A percentile compares a stretch with the other conserved stretches of the same genome.
Evolutionary conservation across 2,888 invertebrate species (phyloP).

Genomic region (Cantharis flavilabris): DNA sequence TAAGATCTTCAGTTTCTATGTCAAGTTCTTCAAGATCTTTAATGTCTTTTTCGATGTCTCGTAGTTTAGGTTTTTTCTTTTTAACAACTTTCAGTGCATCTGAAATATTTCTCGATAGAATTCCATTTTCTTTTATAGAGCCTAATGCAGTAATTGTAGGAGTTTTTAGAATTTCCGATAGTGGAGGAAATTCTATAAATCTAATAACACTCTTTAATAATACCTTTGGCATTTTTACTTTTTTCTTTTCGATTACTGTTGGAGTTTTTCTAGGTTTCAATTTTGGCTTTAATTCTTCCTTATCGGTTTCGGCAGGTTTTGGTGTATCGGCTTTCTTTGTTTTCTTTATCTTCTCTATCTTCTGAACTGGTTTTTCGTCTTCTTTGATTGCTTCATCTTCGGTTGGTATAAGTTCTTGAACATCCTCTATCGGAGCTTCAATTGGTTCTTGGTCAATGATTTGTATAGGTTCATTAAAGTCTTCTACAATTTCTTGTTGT

Average conservation of each 20-base stretch:
- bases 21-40: constrained; percentile 46
- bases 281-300: constrained; percentile 44
- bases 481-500: not conserved
- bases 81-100: constrained; percentile 70
- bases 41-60: constrained; percentile 46
- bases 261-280: constrained; percentile 45
- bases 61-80: constrained; percentile 56
- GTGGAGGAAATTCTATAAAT: constrained; percentile 56
- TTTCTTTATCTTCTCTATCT: not conserved
- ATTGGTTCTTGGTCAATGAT: not conserved
- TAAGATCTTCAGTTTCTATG: constrained; percentile 21
- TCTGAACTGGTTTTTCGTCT: not conserved
- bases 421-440: not conserved
- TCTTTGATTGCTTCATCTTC: not conserved
- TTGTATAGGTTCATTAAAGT: not conserved
- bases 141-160: constrained; percentile 47
- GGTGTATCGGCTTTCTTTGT: not conserved
- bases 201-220: constrained; percentile 72
- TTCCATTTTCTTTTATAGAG: constrained; percentile 50
- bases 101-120: constrained; percentile 59
- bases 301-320: not conserved
- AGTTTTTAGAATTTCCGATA: constrained; percentile 43
- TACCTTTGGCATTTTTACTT: constrained; percentile 63
- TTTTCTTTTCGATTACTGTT: constrained; percentile 38
- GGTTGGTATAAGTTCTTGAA: not conserved